Percentiles rank a stretch among this genome's conserved stretches.
Conservation (phyloP, 1,140 invertebrate species). For the Spodoptera frugiperda region DNA sequence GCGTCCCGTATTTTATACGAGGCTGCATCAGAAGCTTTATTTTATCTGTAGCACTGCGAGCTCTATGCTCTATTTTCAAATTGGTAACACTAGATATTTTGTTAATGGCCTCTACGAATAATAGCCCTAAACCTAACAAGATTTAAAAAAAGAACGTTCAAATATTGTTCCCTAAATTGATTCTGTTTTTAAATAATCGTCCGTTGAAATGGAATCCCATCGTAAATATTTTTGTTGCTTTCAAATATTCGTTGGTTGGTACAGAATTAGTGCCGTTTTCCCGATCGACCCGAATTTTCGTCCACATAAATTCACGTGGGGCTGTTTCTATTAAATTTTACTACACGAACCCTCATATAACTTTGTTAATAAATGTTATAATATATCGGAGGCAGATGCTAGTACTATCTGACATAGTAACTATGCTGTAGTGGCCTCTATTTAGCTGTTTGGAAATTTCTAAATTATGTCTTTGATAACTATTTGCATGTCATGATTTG, state of each 20-base stretch:
- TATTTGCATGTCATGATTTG: slow-evolving; percentile 31
- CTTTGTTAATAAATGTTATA: slow-evolving; percentile 81
- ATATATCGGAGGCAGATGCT: slow-evolving; percentile 73
- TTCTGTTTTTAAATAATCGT: slow-evolving; percentile 37
- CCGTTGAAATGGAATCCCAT: slow-evolving; percentile 43
- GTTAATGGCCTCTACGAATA: background rate
- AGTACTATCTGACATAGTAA: slow-evolving; percentile 56
- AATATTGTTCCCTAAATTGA: slow-evolving; percentile 17
- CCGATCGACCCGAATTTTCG: slow-evolving; percentile 62
- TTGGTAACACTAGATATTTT: slow-evolving; percentile 3
- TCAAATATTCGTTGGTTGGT: slow-evolving; percentile 55
- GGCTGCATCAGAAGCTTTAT: background rate
- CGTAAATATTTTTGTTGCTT: slow-evolving; percentile 47
- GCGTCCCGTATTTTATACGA: background rate
- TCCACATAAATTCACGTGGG: slow-evolving; percentile 74
- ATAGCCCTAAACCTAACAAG: slow-evolving; percentile 8
- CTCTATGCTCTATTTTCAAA: background rate
- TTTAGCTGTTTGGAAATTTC: slow-evolving; percentile 30
- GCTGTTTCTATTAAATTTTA: slow-evolving; percentile 81
- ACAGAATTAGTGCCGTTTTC: slow-evolving; percentile 63
- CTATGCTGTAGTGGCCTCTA: slow-evolving; percentile 14
- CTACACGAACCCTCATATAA: slow-evolving; percentile 77
- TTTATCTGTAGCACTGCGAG: background rate
- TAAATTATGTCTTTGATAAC: slow-evolving; percentile 9
- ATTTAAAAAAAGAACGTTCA: slow-evolving; percentile 1